Evolutionary conservation across 1,140 invertebrate species (phyloP), one percentile per base, ranked within the genome.

Genomic region (Zaprionus davidi): DNA sequence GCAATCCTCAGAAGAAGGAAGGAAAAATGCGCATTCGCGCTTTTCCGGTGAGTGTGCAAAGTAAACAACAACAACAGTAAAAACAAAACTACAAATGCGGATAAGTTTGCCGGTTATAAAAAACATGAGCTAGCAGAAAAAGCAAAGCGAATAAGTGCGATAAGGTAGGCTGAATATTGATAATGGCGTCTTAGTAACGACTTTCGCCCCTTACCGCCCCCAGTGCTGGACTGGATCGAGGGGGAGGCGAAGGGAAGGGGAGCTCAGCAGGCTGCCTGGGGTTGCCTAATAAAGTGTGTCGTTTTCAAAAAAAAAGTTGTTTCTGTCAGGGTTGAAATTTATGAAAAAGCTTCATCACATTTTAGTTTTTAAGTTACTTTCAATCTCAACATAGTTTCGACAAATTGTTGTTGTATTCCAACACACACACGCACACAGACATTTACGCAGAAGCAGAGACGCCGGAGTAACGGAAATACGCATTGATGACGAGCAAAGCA

Each of bases 11-110:
- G 82, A 97, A 98, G 93, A 98, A 98, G 94, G 96, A 98, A 93
- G 96, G 96, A 93, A 99, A 99, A 94, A 99, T 99, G 98, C 95
- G 98, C 88, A 99, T 99, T 93, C 95, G 98, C 93, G 98, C 98
- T 81, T 99, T 99, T 94, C 98, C 98, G 91, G 98, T 99, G 94
- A 98, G 97, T 94, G 97, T 94, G 65, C 76, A 66, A 53, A 34
- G 0, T 28, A 17, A 65, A 24, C 26, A 6, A 15, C 7, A 20
- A 41, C 1, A 41, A n/a, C 5, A n/a, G 15, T 5, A 44, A 44
- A 44, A 46, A 7, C n/a, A 46, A 2, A 46, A 17, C 24, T 56
- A 26, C 17, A 56, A 56, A 17, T 9, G 15, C 26, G 26, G 5
- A 62, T 9, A 34, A 24, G 62, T 67, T 26, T 68, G 55, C 58